Percentiles rank a stretch among this genome's conserved stretches.
Conservation (phyloP, 2,113 vertebrate species). For the Climacteris rufus region DNA sequence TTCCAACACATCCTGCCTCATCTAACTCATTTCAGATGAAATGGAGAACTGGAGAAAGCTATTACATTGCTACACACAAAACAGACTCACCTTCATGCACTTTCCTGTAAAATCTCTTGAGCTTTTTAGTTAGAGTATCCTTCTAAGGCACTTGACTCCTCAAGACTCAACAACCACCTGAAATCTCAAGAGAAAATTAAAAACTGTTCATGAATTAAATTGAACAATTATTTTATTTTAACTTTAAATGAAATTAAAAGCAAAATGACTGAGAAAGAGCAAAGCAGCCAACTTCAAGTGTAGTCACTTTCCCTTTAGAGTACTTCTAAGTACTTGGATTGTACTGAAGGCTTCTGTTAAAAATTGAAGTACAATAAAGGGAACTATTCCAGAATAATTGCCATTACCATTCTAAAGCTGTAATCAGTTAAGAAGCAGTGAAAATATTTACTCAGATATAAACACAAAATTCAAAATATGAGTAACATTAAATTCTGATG, state of each 20-base stretch:
- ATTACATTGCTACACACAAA: neutral
- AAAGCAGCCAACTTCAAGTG: neutral
- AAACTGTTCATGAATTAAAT: conserved; percentile 6
- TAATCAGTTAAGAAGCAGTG: neutral
- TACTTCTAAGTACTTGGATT: neutral
- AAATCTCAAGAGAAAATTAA: conserved; percentile 25
- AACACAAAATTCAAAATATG: neutral
- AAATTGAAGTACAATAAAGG: neutral
- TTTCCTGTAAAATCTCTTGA: neutral
- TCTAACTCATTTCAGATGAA: neutral
- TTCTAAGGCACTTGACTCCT: conserved; percentile 17
- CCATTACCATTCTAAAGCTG: neutral
- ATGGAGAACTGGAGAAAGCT: neutral
- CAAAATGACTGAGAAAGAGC: neutral
- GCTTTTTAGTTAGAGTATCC: neutral
- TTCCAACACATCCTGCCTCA: neutral
- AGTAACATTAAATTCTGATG: neutral
- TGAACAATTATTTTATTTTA: conserved; percentile 14
- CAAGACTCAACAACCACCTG: neutral
- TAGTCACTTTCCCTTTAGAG: conserved; percentile 17
- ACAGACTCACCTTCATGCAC: neutral
- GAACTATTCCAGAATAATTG: conserved; percentile 14
- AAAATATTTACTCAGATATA: neutral
- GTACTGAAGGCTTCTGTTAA: neutral
- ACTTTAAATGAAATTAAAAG: conserved; percentile 16